A percentile compares a stretch with the other conserved stretches of the same genome.
Evolutionary conservation across 2,113 vertebrate species (phyloP).

Genomic region (Astur gentilis): DNA sequence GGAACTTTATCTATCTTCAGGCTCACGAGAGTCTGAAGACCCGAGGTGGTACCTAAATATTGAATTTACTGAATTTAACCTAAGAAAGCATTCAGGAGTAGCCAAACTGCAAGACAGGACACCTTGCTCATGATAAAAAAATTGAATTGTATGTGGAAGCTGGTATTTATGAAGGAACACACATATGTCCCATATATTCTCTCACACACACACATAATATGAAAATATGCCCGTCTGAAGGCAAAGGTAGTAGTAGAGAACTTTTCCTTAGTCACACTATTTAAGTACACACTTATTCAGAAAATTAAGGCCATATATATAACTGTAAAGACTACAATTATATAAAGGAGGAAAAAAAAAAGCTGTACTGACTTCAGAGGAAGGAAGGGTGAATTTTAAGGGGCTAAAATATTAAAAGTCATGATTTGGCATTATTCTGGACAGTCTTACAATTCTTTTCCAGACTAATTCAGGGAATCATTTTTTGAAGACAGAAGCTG

Average conservation of each 20-base stretch:
- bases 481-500: background rate
- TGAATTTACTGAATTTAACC: background rate
- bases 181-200: background rate
- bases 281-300: background rate
- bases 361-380: background rate
- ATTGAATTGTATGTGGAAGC: accelerated
- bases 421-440: background rate
- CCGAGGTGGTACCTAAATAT: background rate
- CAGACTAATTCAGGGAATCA: accelerated
- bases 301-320: background rate
- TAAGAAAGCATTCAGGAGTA: background rate
- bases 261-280: background rate
- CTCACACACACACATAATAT: accelerated
- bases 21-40: background rate
- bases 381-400: background rate
- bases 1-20: background rate
- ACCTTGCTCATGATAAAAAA: background rate
- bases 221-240: background rate
- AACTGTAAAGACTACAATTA: background rate
- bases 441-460: background rate
- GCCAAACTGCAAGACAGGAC: background rate
- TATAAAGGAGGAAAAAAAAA: background rate
- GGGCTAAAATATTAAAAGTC: background rate
- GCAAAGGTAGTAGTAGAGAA: background rate
- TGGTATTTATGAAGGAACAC: background rate